Percentiles rank a stretch among this genome's conserved stretches.
Evolutionary conservation across 2,888 invertebrate species (phyloP).

Genomic region (Ferdinandea cuprea): DNA sequence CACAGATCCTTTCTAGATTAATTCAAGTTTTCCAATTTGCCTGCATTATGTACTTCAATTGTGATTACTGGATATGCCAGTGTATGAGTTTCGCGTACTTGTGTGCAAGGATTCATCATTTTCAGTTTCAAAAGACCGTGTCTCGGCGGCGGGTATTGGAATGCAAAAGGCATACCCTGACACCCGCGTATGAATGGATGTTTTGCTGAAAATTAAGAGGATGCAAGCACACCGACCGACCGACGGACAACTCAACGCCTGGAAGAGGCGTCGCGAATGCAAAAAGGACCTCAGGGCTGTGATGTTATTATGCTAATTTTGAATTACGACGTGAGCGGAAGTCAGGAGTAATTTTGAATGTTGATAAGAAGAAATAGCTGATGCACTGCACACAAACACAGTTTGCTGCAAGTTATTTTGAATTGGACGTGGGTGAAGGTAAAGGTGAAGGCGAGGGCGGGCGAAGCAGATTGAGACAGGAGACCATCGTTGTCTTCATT

Average conservation of each 20-base stretch:
- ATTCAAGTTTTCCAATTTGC: constrained; percentile 70
- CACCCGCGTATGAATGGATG: constrained; percentile 41
- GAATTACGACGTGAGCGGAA: constrained; percentile 65
- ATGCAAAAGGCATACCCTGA: constrained; percentile 26
- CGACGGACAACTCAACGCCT: not conserved
- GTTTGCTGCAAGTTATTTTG: constrained; percentile 49
- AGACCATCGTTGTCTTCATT: constrained; percentile 1
- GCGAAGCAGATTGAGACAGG: not conserved
- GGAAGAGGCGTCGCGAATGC: constrained; percentile 3
- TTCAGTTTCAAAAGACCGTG: not conserved
- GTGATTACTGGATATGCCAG: constrained; percentile 20
- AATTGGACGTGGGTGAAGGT: not conserved
- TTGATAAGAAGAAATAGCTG: constrained; percentile 57
- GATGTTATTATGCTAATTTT: constrained; percentile 71
- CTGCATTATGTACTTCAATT: constrained; percentile 55
- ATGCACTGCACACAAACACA: constrained; percentile 2
- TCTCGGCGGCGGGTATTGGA: constrained; percentile 12
- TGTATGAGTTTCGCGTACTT: not conserved
- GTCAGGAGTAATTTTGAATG: constrained; percentile 59
- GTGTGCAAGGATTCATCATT: not conserved
- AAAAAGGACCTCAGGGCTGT: constrained; percentile 39
- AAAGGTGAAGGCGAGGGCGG: not conserved
- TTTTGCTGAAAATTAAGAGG: constrained; percentile 61
- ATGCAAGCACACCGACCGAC: constrained; percentile 19
- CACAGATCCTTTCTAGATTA: constrained; percentile 48